phyloP scores from a whole-genome alignment of 1,140 invertebrate genomes.

The Brachionus koreanus region DNA sequence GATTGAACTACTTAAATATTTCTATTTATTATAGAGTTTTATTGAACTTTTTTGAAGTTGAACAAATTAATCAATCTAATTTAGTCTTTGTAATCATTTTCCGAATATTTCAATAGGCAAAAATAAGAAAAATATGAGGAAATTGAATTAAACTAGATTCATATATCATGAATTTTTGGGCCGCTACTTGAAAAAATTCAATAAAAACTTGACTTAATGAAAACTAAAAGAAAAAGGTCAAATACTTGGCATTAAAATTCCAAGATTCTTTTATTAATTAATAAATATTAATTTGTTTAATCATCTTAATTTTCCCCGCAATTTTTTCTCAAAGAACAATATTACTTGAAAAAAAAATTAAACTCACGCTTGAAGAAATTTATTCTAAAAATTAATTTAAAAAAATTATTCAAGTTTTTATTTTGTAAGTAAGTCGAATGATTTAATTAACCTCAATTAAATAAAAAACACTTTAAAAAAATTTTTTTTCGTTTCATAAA shows the following conservation, averaged over 20 bases:
- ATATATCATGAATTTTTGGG: background rate
- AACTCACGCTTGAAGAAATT: background rate
- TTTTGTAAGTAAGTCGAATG: background rate
- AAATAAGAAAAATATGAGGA: background rate
- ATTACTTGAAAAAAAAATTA: background rate
- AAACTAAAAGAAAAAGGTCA: background rate
- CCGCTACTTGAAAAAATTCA: background rate
- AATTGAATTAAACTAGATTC: background rate
- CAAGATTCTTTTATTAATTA: background rate
- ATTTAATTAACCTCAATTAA: no score
- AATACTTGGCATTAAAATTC: conserved; percentile 8
- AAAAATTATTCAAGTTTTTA: background rate
- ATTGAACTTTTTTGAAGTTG: background rate
- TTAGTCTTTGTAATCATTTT: background rate
- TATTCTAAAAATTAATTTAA: background rate
- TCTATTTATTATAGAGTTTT: background rate
- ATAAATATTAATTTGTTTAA: background rate
- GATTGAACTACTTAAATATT: background rate
- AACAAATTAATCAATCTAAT: background rate
- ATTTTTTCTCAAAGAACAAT: background rate
- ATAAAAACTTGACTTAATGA: background rate
- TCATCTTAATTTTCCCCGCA: background rate
- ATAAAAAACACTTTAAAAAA: no score
- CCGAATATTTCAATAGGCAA: background rate
- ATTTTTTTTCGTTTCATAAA: no score